Evolutionary conservation across 2,113 vertebrate species (phyloP).

Genomic region (Cyprichromis sp.): DNA sequence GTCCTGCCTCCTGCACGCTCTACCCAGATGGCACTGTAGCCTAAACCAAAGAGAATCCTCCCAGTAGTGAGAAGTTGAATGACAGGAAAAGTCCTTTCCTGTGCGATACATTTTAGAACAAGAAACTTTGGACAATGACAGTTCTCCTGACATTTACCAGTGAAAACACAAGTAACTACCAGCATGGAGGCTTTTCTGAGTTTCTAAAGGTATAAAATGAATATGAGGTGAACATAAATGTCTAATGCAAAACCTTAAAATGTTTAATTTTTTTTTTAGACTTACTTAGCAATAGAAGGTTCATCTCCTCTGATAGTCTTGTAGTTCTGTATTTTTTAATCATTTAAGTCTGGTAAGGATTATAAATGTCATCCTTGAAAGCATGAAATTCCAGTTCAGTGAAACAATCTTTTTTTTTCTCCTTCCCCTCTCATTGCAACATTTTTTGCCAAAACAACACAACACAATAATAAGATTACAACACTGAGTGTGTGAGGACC

Average conservation of each 20-base stretch:
- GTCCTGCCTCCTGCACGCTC: not conserved
- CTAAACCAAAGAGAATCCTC: not conserved
- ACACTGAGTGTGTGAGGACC: not conserved
- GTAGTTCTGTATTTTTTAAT: not conserved
- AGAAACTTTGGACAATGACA: not conserved
- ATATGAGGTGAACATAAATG: not conserved
- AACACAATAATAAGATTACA: not conserved
- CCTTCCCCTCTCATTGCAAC: not conserved
- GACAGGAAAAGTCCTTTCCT: not conserved
- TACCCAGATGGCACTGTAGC: not conserved
- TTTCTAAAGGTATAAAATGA: not conserved
- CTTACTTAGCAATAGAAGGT: not conserved
- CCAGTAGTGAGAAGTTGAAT: not conserved
- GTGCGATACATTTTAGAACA: not conserved
- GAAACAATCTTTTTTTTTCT: not conserved
- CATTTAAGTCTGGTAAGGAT: not conserved
- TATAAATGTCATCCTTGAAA: not conserved
- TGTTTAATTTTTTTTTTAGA: fast-evolving
- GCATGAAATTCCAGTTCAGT: not conserved
- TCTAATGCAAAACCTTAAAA: not conserved
- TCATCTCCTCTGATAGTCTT: not conserved
- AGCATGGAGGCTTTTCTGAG: not conserved
- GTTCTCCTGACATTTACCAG: not conserved
- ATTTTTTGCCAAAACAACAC: not conserved
- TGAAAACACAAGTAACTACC: not conserved